Percentiles rank a stretch among this genome's conserved stretches.
phyloP scores from a whole-genome alignment of 2,797 vertebrate species.

The Sparus aurata region DNA sequence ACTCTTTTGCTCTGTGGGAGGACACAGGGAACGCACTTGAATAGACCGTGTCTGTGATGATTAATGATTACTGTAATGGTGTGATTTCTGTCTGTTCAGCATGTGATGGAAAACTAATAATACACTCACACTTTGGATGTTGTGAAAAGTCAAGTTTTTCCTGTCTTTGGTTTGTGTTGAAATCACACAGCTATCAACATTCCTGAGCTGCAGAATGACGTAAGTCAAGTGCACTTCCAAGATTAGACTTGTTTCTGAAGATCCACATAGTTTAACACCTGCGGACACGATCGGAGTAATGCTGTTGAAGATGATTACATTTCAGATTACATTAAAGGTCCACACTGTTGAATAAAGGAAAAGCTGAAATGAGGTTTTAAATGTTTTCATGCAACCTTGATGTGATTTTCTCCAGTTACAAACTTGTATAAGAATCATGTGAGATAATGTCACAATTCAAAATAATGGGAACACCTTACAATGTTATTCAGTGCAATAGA shows the following conservation, averaged over 20 bases:
- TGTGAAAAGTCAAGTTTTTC: not conserved
- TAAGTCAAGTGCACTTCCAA: not conserved
- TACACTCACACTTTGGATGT: not conserved
- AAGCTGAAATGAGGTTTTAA: too few species aligned
- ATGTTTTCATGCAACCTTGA: too few species aligned
- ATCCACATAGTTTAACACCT: not conserved
- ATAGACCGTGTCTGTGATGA: not conserved
- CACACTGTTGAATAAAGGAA: too few species aligned
- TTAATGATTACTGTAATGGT: not conserved
- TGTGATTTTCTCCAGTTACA: too few species aligned
- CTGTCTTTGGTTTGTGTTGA: not conserved
- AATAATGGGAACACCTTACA: too few species aligned
- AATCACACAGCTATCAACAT: not conserved
- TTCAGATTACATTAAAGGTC: too few species aligned
- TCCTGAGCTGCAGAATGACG: not conserved
- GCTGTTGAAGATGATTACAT: not conserved
- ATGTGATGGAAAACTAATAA: not conserved
- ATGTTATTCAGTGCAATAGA: not conserved
- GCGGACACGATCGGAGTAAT: not conserved
- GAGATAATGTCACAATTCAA: not conserved
- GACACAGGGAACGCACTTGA: not conserved
- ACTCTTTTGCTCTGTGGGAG: not conserved
- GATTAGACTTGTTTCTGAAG: not conserved
- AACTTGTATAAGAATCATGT: not conserved
- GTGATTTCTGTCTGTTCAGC: conserved; percentile 1